Base-by-base conservation (phyloP, 2,888 invertebrate species). In the Mesorhabditis spiculigera region DNA sequence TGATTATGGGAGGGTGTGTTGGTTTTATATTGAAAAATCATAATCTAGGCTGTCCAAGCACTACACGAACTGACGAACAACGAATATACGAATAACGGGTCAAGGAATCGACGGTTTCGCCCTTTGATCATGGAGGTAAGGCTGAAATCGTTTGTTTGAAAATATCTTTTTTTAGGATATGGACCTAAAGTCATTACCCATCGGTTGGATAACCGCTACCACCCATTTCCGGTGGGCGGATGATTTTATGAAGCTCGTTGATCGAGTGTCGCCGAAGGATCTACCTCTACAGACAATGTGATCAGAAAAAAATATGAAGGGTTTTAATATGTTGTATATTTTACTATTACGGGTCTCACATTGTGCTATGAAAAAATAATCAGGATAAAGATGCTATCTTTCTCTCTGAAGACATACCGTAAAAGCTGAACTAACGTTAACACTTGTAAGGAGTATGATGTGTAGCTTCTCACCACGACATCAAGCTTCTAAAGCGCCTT, bases 101-200 rank as follows among this genome's bases (percentile, higher is more conserved):
- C 10, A 1, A 50, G n/a, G 3, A 50, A 50, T 50, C 8, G n/a
- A n/a, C 58, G 58, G n/a, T 50, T 50, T 50, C 58, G 58, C 1
- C 58, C 58, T 10, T n/a, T 50, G n/a, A 50, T 50, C 58, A 50
- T 50, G 58, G 58, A 50, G 58, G 58, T 50, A n/a, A 10, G 58
- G 8, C n/a, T 10, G 58, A 50, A 50, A 28, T 28, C 28, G 28
- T 28, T 28, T 28, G 28, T 28, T 28, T 28, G 28, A 28, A 28
- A 28, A 28, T 28, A 28, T 28, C 28, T 28, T 28, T 28, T 28
- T 28, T 28, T 28, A 28, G 28, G 28, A 28, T 28, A 28, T 28
- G 28, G 28, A 28, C 28, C 28, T 28, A 28, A 28, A 28, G 28
- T 28, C 28, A 2, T n/a, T 50, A 13, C 58, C 58, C n/a, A 10